Conservation (phyloP, 2,888 invertebrate genomes). For the Aethes cnicana region DNA sequence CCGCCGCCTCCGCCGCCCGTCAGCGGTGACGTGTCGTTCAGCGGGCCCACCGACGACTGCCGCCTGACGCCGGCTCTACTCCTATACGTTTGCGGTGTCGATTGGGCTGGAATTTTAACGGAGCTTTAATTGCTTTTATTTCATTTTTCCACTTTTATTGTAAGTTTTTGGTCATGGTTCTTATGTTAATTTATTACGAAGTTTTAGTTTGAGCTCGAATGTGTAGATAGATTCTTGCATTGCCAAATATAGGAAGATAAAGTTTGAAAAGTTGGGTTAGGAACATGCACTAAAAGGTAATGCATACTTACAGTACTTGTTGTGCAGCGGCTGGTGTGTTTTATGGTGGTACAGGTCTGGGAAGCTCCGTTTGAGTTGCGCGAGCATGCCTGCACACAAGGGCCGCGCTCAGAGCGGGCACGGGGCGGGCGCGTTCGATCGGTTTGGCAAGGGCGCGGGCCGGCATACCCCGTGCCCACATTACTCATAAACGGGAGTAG, state of each 20-base stretch:
- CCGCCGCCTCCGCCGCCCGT: constrained; percentile 56
- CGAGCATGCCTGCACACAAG: constrained; percentile 91
- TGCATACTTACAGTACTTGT: constrained; percentile 85
- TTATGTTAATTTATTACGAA: not conserved
- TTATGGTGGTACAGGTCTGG: constrained; percentile 91
- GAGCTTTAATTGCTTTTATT: not conserved
- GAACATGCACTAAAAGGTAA: constrained; percentile 62
- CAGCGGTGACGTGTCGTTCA: constrained; percentile 79
- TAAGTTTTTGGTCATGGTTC: not conserved
- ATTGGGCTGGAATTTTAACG: constrained; percentile 81
- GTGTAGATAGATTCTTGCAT: not conserved
- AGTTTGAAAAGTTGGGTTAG: not conserved
- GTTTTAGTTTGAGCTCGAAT: not conserved
- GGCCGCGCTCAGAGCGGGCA: constrained; percentile 79
- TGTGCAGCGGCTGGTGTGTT: constrained; percentile 89
- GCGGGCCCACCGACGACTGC: constrained; percentile 84
- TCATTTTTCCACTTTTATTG: not conserved
- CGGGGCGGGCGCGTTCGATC: constrained; percentile 54
- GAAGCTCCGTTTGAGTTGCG: constrained; percentile 94
- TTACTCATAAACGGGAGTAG: constrained; percentile 61
- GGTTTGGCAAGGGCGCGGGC: constrained; percentile 34
- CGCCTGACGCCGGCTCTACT: constrained; percentile 83
- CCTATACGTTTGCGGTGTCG: constrained; percentile 83
- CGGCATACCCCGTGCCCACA: constrained; percentile 49
- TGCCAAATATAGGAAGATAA: constrained; percentile 3